phyloP scores from a whole-genome alignment of 2,797 vertebrate genomes.

The Phylloscopus collybita region DNA sequence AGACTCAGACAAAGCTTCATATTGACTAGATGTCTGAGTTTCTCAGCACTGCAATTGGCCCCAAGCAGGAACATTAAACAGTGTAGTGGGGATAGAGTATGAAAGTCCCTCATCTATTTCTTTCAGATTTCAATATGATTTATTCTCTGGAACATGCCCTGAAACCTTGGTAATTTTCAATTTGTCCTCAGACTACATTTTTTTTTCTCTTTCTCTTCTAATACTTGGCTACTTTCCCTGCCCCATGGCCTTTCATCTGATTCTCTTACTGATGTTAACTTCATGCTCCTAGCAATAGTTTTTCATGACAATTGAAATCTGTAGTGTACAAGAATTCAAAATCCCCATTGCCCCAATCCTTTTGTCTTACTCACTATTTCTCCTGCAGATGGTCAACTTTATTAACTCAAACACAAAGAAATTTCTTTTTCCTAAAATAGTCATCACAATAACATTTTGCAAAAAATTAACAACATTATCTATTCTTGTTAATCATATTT shows the following conservation, averaged over 20 bases:
- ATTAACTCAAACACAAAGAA: not conserved
- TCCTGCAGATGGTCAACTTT: not conserved
- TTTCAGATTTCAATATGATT: constrained; percentile 13
- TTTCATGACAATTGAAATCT: constrained; percentile 11
- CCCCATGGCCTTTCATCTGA: not conserved
- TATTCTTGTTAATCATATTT: not conserved
- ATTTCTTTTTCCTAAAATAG: not conserved
- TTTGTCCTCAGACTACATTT: not conserved
- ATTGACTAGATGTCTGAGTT: constrained; percentile 34
- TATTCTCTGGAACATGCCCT: constrained; percentile 9
- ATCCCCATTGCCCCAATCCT: not conserved
- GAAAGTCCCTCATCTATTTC: not conserved
- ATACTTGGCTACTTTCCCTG: not conserved
- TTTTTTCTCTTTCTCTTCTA: not conserved
- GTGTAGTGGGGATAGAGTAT: not conserved
- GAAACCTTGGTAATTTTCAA: constrained; percentile 18
- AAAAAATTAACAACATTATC: not conserved
- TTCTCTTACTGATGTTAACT: not conserved
- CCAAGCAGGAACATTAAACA: constrained; percentile 16
- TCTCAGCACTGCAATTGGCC: constrained; percentile 6
- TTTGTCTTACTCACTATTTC: not conserved
- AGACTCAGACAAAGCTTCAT: constrained; percentile 22
- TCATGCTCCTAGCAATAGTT: not conserved
- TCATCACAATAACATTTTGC: not conserved
- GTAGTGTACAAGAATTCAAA: not conserved